Base-by-base conservation (phyloP, 2,113 vertebrate species). In the Mesembrinibis cayennensis region DNA sequence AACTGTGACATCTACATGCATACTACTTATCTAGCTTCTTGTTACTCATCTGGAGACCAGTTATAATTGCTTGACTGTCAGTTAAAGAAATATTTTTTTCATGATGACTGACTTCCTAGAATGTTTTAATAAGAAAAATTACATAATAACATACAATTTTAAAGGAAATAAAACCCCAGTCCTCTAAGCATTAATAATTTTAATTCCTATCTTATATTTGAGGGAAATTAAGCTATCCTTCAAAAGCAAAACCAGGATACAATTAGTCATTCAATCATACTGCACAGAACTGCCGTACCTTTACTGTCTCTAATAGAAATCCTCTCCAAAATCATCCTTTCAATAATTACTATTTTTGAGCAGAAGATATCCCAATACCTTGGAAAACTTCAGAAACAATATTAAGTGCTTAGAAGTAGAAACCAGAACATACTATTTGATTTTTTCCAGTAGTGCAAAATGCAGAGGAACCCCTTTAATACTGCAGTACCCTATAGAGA, bases 1-100 rank as follows among this genome's bases (percentile, higher is more conserved):
- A 97, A 98, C 96, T 96, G 95, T 96, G 96, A 97, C 87, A 96
- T 91, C 93, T 66, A 82, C 58, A 74, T 38, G 59, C 81, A 13
- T 34, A 15, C 56, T 80, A 38, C 61, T 92, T 22, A 63, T 74
- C 82, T 77, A 88, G 50, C 58, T 85, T 92, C 80, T 84, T 34
- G 0, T 2, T 71, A 49, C 83, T 95, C 79, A 87, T 82, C 93
- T 89, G 93, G 34, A 88, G 77, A 84, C 36, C 72, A 84, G 86
- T 42, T 70, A 38, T 11, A 78, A 91, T 8, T 45, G 81, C 87
- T 80, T 69, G 42, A 78, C 80, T 67, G 73, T 30, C 70, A 87
- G 29, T 47, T 62, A 79, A 59, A 81, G 23, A 78, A 88, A 81
- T 59, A 76, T 7, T 90, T 72, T 72, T 61, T 19, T 45, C 36